A percentile compares a stretch with the other conserved stretches of the same genome.
phyloP scores from a whole-genome alignment of 2,113 vertebrate species.

The Tenrec ecaudatus region DNA sequence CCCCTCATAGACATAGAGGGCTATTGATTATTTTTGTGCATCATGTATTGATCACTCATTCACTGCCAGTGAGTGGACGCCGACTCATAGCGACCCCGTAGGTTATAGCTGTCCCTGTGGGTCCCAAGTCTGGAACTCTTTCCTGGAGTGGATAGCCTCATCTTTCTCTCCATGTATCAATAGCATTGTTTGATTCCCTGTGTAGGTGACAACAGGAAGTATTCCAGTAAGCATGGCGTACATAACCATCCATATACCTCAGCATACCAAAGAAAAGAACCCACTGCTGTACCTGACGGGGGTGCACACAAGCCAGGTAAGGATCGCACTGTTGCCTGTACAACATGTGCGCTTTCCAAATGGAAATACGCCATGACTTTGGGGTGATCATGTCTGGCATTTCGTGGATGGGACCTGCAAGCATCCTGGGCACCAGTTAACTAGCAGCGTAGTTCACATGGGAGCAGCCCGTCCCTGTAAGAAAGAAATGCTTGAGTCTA shows the following conservation, averaged over 20 bases:
- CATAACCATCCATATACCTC: slow-evolving; percentile 89
- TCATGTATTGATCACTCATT: not conserved
- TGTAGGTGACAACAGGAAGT: slow-evolving; percentile 90
- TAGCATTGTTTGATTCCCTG: not conserved
- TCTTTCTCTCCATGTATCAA: no score
- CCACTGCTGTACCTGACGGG: slow-evolving; percentile 90
- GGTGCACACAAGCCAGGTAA: slow-evolving; percentile 88
- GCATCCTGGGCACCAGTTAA: not conserved
- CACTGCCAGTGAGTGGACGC: no score
- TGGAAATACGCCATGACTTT: not conserved
- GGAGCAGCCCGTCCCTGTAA: not conserved
- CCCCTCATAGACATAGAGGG: not conserved
- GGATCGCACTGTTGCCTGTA: not conserved
- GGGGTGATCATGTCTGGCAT: not conserved
- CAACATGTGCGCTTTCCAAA: not conserved
- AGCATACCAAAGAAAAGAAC: slow-evolving; percentile 88
- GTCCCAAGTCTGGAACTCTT: no score
- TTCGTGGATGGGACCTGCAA: not conserved
- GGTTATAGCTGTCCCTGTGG: no score
- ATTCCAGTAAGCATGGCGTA: slow-evolving; percentile 89
- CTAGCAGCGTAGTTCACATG: not conserved
- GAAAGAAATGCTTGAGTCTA: not conserved
- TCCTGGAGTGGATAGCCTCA: no score
- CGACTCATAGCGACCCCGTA: no score
- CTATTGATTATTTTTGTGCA: not conserved